Percentiles rank a stretch among this genome's conserved stretches.
Conservation (phyloP, 1,140 invertebrate genomes). For the Probaryconus sp. region DNA sequence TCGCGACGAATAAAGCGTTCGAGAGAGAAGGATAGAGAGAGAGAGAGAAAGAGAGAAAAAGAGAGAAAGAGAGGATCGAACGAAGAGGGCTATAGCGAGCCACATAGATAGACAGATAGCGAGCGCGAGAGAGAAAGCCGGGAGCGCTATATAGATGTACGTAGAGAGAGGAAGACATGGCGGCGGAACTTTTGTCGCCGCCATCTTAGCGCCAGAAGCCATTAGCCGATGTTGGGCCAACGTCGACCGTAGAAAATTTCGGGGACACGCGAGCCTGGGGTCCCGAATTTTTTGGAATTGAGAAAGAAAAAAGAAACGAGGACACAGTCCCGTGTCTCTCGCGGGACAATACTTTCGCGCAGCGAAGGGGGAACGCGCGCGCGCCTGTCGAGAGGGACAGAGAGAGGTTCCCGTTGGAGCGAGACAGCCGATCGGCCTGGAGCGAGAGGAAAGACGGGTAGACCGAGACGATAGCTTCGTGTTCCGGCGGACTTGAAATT, state of each 20-base stretch:
- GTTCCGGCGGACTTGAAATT: slow-evolving; percentile 65
- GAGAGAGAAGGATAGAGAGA: slow-evolving; percentile 60
- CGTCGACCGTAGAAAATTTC: too few relatives aligned
- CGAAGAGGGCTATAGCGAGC: slow-evolving; percentile 53
- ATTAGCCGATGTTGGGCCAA: too few relatives aligned
- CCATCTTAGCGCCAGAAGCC: slow-evolving; percentile 11
- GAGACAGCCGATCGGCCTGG: slow-evolving; percentile 24
- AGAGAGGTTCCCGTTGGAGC: neutral
- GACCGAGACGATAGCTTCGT: slow-evolving; percentile 74
- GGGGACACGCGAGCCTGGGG: too few relatives aligned
- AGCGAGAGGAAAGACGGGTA: slow-evolving; percentile 65
- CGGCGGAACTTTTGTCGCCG: slow-evolving; percentile 52
- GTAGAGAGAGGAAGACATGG: slow-evolving; percentile 14
- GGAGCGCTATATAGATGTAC: slow-evolving; percentile 52
- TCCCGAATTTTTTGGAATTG: too few relatives aligned
- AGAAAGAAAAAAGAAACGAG: too few relatives aligned
- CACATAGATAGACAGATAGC: slow-evolving; percentile 61
- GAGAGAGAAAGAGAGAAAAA: slow-evolving; percentile 61
- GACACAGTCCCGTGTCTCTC: slow-evolving; percentile 22
- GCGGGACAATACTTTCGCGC: slow-evolving; percentile 29
- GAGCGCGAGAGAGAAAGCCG: slow-evolving; percentile 54
- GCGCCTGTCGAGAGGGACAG: slow-evolving; percentile 46
- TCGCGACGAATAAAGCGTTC: slow-evolving; percentile 76
- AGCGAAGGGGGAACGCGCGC: slow-evolving; percentile 57
- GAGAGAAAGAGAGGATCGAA: slow-evolving; percentile 55